These are phyloP conservation scores for Melolontha melolontha DNA, from an alignment of 2,888 invertebrate species.

Conservation along the genomic window DNA sequence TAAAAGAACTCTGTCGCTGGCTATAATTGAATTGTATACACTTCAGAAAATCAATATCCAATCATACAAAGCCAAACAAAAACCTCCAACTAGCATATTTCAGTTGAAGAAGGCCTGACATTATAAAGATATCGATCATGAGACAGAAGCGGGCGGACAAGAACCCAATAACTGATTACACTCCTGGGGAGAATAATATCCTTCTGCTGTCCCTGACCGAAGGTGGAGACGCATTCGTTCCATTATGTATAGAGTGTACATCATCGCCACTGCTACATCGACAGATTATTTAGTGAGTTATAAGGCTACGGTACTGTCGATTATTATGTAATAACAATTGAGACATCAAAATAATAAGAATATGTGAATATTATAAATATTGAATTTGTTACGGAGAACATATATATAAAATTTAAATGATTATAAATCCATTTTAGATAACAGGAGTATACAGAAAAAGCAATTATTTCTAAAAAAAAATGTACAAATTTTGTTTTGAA, in stretches of 20 bases:
- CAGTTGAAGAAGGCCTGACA: constrained; percentile 25
- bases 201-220: constrained; percentile 36
- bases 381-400: no score
- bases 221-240: constrained; percentile 38
- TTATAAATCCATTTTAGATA: no score
- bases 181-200: constrained; percentile 43
- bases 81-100: constrained; percentile 26
- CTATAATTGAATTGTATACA: constrained; percentile 27
- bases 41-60: constrained; percentile 30
- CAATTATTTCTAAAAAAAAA: no score
- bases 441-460: no score
- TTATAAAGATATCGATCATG: constrained; percentile 44
- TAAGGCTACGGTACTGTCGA: background rate
- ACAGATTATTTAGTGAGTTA: constrained; percentile 25
- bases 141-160: constrained; percentile 26
- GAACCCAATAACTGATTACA: constrained; percentile 44
- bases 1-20: background rate
- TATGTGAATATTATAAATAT: no score
- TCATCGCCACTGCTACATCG: constrained; percentile 12
- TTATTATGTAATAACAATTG: no score
- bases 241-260: constrained; percentile 32
- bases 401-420: no score
- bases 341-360: no score
- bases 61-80: constrained; percentile 33
- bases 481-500: no score